Evolutionary conservation across 2,888 invertebrate genomes (phyloP).

Genomic region (Sarcophaga rosellei): DNA sequence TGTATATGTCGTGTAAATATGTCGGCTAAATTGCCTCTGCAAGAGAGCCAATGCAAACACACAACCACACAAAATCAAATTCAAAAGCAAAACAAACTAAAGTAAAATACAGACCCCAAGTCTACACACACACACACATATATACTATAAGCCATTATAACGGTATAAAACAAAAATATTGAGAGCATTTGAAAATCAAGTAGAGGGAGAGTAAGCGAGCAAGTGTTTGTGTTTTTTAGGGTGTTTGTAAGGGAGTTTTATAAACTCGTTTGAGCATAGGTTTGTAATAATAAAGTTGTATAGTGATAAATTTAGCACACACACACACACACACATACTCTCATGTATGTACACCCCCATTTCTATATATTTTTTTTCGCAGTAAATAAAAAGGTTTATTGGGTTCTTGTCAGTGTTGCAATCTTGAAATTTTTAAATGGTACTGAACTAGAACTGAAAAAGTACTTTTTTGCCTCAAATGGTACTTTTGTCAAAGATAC

Average conservation of each 20-base stretch:
- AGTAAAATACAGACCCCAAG: not conserved
- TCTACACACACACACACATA: not conserved
- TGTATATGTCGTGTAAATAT: conserved; percentile 51
- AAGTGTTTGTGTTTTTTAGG: conserved; percentile 29
- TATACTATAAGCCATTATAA: not conserved
- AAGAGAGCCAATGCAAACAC: conserved; percentile 9
- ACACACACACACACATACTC: conserved; percentile 23
- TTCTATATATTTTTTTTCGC: not conserved
- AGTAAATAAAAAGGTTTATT: not conserved
- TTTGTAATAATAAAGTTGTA: conserved; percentile 43
- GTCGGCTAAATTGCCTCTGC: not conserved
- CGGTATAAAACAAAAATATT: conserved; percentile 5
- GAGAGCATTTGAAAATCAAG: conserved; percentile 14
- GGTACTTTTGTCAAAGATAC: too few relatives aligned
- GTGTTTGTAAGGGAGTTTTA: not conserved
- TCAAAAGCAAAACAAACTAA: not conserved
- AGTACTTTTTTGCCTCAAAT: too few relatives aligned
- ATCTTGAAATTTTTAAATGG: too few relatives aligned
- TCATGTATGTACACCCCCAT: conserved; percentile 17
- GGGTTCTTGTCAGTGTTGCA: too few relatives aligned
- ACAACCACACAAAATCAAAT: not conserved
- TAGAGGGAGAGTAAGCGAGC: conserved; percentile 5
- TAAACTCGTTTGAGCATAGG: conserved; percentile 13
- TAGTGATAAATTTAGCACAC: conserved; percentile 46
- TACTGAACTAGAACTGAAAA: too few relatives aligned